Evolutionary conservation across 2,888 invertebrate species (phyloP), one percentile per base, ranked within the genome.

Genomic region (Eustalomyia histrio): DNA sequence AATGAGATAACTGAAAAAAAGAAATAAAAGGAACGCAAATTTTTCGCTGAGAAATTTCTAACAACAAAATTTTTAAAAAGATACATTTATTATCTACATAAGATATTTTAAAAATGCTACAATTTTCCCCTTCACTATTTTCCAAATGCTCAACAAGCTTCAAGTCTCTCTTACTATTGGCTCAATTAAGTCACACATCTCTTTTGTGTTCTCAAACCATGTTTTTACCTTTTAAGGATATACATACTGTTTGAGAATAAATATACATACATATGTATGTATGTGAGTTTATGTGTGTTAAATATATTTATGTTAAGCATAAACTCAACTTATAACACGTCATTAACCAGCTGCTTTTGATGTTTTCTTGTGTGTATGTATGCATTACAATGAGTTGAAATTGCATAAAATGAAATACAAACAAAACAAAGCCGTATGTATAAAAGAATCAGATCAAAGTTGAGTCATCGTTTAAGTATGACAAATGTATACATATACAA

Each of bases 181-280:
- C n/a, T 47, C n/a, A 16, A n/a, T 47, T 47, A 47, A 43, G 43
- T 47, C 43, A 47, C 43, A 47, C 6, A 47, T n/a, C 33, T 17
- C n/a, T 33, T 21, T 16, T 47, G 14, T 24, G 2, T 24, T 35
- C 18, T 39, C 18, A 57, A 39, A 4, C 39, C 55, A 55, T 55
- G 65, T 16, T 67, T 12, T 67, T 67, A 43, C 67, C 67, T 39
- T 43, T 67, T 67, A 67, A 55, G 67, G 67, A 39, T 39, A n/a
- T 39, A 43, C 43, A n/a, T 39, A 43, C 43, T n/a, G 4, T 47
- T 47, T 47, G 6, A 39, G 10, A 29, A 29, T 21, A 21, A 10
- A 35, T 21, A 12, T 10, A 65, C 10, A 5, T n/a, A 29, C 17
- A 5, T 10, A 2, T 53, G 53, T n/a, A n/a, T n/a, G n/a, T n/a